These are phyloP conservation scores for Petroica traversi DNA, from an alignment of 2,113 vertebrate genomes.

Conservation along the genomic window DNA sequence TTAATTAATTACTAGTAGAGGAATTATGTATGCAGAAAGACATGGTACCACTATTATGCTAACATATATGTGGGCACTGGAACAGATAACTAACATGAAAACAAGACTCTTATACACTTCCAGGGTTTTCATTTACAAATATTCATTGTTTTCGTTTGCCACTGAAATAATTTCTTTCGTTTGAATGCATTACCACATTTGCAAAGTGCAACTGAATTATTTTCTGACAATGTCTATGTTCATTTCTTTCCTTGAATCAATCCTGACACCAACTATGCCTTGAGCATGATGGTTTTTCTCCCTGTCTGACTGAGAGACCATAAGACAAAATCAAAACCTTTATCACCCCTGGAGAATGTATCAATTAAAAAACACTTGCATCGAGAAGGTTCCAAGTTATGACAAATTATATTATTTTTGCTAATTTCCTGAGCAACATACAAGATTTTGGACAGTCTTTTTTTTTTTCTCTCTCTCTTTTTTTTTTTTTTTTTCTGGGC, in stretches of 20 bases:
- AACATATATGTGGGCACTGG: background rate
- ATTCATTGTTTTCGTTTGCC: background rate
- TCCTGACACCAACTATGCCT: background rate
- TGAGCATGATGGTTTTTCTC: fast-evolving
- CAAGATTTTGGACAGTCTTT: background rate
- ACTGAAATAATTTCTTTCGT: background rate
- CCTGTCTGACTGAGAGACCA: background rate
- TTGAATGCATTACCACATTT: background rate
- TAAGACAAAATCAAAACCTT: background rate
- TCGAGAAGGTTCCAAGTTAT: background rate
- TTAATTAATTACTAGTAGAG: background rate
- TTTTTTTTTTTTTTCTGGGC: background rate
- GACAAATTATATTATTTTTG: background rate
- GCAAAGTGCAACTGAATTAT: background rate
- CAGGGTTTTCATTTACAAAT: background rate
- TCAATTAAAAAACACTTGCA: fast-evolving
- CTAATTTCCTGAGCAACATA: background rate
- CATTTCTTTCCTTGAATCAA: background rate
- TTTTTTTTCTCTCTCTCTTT: background rate
- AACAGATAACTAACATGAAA: background rate
- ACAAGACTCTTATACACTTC: background rate
- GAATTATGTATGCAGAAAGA: background rate
- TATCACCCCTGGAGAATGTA: background rate
- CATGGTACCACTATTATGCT: background rate
- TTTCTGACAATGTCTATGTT: background rate